Evolutionary conservation across 2,113 vertebrate species (phyloP).

Genomic region (Microtus montanus): DNA sequence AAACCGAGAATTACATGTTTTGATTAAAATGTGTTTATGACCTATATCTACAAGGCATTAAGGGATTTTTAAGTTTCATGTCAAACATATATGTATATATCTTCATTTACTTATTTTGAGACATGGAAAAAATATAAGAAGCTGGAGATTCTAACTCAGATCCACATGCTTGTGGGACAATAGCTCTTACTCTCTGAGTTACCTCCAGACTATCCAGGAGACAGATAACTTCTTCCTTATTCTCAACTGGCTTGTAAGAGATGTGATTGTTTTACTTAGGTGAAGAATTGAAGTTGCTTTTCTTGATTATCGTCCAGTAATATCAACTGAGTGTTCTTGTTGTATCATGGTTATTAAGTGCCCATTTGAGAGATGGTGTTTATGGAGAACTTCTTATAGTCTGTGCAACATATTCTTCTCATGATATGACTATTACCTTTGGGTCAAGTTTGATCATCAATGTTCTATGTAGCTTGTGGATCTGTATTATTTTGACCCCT

Average conservation of each 20-base stretch:
- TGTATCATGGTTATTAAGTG: slow-evolving; percentile 3
- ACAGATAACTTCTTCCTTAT: slow-evolving; percentile 17
- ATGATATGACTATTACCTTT: not conserved
- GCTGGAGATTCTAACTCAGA: not conserved
- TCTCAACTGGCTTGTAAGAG: not conserved
- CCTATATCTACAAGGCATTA: not conserved
- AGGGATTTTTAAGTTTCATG: slow-evolving; percentile 6
- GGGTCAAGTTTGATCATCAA: not conserved
- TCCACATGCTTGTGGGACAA: not conserved
- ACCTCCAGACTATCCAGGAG: not conserved
- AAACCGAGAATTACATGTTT: not conserved
- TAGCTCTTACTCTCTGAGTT: not conserved
- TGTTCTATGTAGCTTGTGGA: not conserved
- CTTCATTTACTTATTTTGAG: not conserved
- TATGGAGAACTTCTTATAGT: not conserved
- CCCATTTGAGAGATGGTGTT: not conserved
- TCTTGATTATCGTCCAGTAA: slow-evolving; percentile 24
- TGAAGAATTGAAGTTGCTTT: slow-evolving; percentile 3
- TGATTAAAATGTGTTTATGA: not conserved
- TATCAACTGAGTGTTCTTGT: not conserved
- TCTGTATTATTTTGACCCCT: slow-evolving; percentile 36
- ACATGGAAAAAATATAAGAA: not conserved
- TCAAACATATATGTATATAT: not conserved
- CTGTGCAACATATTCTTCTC: not conserved
- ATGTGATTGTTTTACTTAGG: not conserved